Conservation (phyloP, 2,888 invertebrate genomes). For the Barypeithes pellucidus region DNA sequence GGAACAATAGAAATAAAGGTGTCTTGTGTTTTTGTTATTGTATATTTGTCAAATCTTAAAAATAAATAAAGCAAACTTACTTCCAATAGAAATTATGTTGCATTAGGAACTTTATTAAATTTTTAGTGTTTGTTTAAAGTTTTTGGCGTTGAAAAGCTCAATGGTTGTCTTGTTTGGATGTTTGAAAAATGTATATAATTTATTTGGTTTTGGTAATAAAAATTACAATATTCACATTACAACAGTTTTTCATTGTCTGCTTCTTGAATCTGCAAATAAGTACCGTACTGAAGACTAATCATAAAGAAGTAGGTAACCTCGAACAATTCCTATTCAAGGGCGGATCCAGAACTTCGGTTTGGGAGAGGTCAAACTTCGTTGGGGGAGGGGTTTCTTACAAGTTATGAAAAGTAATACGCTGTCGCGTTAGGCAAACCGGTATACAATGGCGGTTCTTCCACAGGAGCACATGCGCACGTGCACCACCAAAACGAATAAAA, state of each 20-base stretch:
- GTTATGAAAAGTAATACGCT: no score
- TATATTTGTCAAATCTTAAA: constrained; percentile 18
- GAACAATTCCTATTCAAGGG: no score
- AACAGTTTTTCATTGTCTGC: not conserved
- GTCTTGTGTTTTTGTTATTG: constrained; percentile 15
- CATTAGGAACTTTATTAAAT: constrained; percentile 18
- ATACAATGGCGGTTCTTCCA: no score
- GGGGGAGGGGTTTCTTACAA: no score
- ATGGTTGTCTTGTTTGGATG: constrained; percentile 33
- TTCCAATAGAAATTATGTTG: constrained; percentile 15
- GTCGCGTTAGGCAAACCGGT: no score
- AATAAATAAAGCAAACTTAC: constrained; percentile 4
- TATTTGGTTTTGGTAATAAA: constrained; percentile 45
- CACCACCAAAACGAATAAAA: no score
- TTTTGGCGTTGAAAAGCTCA: constrained; percentile 36
- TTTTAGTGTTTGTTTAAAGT: constrained; percentile 30
- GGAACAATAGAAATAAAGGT: constrained; percentile 16
- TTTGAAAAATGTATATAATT: constrained; percentile 34
- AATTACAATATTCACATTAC: constrained; percentile 8
- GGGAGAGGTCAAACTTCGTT: no score
- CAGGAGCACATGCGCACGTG: no score
- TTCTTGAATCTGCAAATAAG: no score
- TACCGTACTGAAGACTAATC: no score
- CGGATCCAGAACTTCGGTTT: no score
- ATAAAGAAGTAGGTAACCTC: no score